These are phyloP conservation scores for Crematogaster levior DNA, from an alignment of 2,888 invertebrate genomes.

Conservation along the genomic window DNA sequence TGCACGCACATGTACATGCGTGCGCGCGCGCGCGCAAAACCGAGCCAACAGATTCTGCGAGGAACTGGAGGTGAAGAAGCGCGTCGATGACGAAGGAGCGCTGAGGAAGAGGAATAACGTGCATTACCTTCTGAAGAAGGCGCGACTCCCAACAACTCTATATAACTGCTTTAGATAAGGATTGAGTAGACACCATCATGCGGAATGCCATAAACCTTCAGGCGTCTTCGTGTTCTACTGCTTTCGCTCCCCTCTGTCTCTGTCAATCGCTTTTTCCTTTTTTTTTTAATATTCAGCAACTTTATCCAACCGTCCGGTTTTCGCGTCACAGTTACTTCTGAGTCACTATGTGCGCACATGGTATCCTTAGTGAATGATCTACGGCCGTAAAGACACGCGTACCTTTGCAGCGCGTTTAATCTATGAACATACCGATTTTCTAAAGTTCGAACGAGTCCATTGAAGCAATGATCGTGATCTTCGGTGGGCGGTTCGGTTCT, in stretches of 20 bases:
- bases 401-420: conserved; percentile 66
- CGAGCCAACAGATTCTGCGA: conserved; percentile 52
- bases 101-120: conserved; percentile 65
- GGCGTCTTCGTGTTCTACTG: conserved; percentile 48
- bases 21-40: not conserved
- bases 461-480: conserved; percentile 25
- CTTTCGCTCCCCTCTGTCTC: conserved; percentile 11
- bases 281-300: not conserved
- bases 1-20: not conserved
- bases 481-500: conserved; percentile 11
- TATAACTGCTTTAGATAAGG: conserved; percentile 82
- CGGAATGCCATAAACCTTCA: conserved; percentile 79
- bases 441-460: conserved; percentile 10
- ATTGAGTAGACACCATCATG: conserved; percentile 78
- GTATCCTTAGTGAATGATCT: conserved; percentile 71
- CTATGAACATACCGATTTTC: conserved; percentile 22
- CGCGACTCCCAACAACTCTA: conserved; percentile 80
- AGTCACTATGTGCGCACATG: conserved; percentile 47
- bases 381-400: conserved; percentile 66
- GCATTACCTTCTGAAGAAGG: conserved; percentile 83
- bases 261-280: not conserved
- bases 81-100: conserved; percentile 39
- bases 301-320: conserved; percentile 32
- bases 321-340: conserved; percentile 64
- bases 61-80: conserved; percentile 54